These are phyloP conservation scores for Tetranychus piercei DNA, from an alignment of 2,888 invertebrate genomes.

Conservation along the genomic window DNA sequence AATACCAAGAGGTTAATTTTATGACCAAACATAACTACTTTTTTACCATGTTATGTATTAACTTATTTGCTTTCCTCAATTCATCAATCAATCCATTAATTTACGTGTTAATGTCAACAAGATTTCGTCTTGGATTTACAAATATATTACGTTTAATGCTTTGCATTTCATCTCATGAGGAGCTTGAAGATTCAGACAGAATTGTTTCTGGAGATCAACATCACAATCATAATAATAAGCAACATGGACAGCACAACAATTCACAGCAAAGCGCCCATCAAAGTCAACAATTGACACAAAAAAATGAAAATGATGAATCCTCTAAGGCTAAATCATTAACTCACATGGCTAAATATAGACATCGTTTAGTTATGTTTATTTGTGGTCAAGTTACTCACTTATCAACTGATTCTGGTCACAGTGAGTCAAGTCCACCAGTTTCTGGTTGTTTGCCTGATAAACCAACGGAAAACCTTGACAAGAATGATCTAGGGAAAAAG, in stretches of 20 bases:
- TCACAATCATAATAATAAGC: background rate
- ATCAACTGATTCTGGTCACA: constrained; percentile 10
- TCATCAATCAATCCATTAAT: constrained; percentile 37
- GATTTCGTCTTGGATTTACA: constrained; percentile 33
- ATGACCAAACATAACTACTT: constrained; percentile 33
- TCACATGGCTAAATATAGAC: constrained; percentile 9
- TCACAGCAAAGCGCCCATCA: background rate
- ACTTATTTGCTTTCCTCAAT: constrained; percentile 35
- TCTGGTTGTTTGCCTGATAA: background rate
- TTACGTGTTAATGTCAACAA: constrained; percentile 36
- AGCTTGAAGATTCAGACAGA: background rate
- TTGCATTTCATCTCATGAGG: background rate
- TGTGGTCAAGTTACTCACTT: constrained; percentile 15
- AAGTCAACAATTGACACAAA: background rate
- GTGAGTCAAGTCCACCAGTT: background rate
- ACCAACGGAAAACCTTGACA: background rate
- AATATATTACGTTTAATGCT: constrained; percentile 24
- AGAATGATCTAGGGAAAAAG: background rate
- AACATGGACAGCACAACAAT: background rate
- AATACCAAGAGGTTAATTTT: constrained; percentile 32
- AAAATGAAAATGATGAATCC: background rate
- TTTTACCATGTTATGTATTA: constrained; percentile 36
- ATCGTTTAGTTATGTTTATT: constrained; percentile 14
- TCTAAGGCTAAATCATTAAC: background rate
- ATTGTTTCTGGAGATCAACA: background rate